Evolutionary conservation across 2,888 invertebrate species (phyloP).

Genomic region (Auanema freiburgensis): DNA sequence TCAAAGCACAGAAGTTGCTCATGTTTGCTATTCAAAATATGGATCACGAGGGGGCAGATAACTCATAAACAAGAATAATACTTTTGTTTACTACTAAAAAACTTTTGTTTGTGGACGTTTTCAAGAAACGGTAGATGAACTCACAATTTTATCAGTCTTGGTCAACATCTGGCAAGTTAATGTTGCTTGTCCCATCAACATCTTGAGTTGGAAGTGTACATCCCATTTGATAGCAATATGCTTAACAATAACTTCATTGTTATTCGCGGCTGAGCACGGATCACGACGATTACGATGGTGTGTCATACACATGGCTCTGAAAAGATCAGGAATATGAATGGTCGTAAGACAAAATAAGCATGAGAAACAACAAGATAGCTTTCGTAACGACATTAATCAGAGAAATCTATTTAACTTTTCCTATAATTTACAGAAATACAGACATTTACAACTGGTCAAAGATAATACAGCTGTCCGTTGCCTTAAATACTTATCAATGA

Average conservation of each 20-base stretch:
- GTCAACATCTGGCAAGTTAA: constrained; percentile 44
- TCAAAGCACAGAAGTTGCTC: neutral
- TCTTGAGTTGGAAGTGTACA: constrained; percentile 50
- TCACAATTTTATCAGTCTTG: constrained; percentile 51
- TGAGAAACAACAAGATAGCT: too few species aligned
- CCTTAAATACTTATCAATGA: too few species aligned
- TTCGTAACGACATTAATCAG: too few species aligned
- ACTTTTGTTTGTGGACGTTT: neutral
- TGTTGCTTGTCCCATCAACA: constrained; percentile 52
- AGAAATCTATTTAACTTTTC: too few species aligned
- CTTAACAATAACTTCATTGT: constrained; percentile 47
- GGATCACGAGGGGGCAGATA: neutral
- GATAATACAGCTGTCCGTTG: too few species aligned
- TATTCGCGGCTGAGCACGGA: constrained; percentile 43
- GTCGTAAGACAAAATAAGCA: too few species aligned
- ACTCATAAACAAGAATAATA: too few species aligned
- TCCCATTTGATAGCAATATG: constrained; percentile 60
- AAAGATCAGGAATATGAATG: too few species aligned
- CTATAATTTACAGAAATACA: too few species aligned
- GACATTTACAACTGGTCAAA: too few species aligned
- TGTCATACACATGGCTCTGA: constrained; percentile 16
- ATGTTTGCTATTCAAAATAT: neutral
- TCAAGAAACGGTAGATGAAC: constrained; percentile 14
- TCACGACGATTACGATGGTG: constrained; percentile 21
- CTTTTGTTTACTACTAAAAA: too few species aligned